These are phyloP conservation scores for Nyctalus aviator DNA, from an alignment of 2,797 vertebrate genomes.

Conservation along the genomic window DNA sequence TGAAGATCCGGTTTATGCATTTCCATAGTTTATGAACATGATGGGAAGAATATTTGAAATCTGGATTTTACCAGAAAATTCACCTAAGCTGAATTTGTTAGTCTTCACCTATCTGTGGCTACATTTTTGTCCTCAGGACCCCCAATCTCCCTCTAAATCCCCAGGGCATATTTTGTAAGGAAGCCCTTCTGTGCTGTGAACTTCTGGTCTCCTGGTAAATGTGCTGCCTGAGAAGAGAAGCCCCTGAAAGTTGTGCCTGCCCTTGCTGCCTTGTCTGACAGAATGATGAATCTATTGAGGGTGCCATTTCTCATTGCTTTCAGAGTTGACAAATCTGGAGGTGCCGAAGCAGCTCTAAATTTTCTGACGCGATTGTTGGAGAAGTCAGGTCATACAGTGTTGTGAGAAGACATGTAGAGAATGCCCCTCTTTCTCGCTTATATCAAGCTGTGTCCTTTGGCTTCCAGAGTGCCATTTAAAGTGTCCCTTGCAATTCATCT, in stretches of 20 bases:
- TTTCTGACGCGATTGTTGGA: not conserved
- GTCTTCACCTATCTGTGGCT: not conserved
- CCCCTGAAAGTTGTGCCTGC: not conserved
- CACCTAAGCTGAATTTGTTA: not conserved
- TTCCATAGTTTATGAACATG: not conserved
- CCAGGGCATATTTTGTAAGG: not conserved
- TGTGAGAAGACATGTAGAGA: not conserved
- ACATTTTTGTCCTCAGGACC: not conserved
- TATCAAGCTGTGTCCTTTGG: not conserved
- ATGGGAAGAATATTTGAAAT: not conserved
- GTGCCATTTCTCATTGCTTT: not conserved
- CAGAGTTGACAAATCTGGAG: not conserved
- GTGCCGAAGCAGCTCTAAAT: not conserved
- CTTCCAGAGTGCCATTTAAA: not conserved
- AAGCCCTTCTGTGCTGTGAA: not conserved
- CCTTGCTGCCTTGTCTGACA: not conserved
- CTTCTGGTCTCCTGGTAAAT: not conserved
- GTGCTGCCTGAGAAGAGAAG: not conserved
- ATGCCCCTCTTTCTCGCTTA: not conserved
- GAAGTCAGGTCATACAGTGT: not conserved
- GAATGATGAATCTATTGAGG: not conserved
- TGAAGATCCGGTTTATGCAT: not conserved
- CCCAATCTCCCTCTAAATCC: not conserved
- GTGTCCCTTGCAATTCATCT: not conserved
- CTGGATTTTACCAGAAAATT: constrained; percentile 14